phyloP scores from a whole-genome alignment of 2,888 invertebrate genomes.

The Endotricha flammealis region DNA sequence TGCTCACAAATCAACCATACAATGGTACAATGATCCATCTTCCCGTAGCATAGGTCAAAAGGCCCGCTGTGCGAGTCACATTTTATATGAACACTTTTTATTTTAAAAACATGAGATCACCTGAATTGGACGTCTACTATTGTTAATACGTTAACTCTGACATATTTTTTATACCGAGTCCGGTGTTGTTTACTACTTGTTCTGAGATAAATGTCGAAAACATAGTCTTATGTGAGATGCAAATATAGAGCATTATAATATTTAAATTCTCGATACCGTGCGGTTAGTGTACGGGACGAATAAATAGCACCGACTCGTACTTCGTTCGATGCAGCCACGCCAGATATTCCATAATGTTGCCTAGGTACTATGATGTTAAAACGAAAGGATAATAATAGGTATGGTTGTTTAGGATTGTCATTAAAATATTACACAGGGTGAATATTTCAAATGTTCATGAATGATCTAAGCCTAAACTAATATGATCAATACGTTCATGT shows the following conservation, averaged over 20 bases:
- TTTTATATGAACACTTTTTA: constrained; percentile 27
- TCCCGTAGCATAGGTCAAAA: constrained; percentile 48
- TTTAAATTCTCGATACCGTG: constrained; percentile 29
- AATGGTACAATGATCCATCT: constrained; percentile 55
- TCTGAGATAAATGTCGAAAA: constrained; percentile 7
- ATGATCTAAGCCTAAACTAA: too few species aligned
- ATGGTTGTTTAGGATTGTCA: too few species aligned
- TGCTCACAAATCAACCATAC: constrained; percentile 49
- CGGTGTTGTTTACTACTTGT: constrained; percentile 10
- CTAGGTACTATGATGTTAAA: too few species aligned
- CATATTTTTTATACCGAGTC: constrained; percentile 16
- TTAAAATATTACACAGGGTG: too few species aligned
- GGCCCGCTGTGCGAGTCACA: constrained; percentile 24
- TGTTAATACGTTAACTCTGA: constrained; percentile 31
- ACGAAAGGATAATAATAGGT: too few species aligned
- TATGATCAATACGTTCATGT: too few species aligned
- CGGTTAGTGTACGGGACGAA: constrained; percentile 29
- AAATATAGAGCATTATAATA: constrained; percentile 31
- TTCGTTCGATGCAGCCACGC: constrained; percentile 6
- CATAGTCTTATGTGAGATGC: constrained; percentile 24
- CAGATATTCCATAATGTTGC: too few species aligned
- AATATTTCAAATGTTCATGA: too few species aligned
- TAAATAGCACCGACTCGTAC: constrained; percentile 20
- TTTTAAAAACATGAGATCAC: constrained; percentile 30
- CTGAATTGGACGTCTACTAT: constrained; percentile 30